A percentile compares a stretch with the other conserved stretches of the same genome.
Evolutionary conservation across 2,113 vertebrate species (phyloP).

Genomic region (Catagonus wagneri): DNA sequence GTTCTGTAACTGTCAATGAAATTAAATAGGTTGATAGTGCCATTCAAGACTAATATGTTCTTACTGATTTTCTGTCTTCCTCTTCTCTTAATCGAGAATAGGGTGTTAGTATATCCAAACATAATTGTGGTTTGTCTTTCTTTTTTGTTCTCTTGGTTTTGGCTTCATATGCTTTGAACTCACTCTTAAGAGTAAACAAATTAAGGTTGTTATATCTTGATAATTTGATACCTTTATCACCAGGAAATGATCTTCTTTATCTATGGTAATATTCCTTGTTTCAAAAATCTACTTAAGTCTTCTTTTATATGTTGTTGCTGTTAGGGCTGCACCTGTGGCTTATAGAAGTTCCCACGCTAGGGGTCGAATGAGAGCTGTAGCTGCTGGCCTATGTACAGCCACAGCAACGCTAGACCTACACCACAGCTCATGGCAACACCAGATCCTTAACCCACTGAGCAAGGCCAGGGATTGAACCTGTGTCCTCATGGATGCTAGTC

Average conservation of each 20-base stretch:
- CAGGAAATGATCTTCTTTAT: not conserved
- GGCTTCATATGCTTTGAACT: not conserved
- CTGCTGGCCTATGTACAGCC: too few species aligned
- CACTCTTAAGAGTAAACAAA: not conserved
- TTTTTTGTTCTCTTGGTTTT: not conserved
- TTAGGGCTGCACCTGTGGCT: too few species aligned
- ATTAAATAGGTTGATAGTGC: not conserved
- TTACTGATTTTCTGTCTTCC: not conserved
- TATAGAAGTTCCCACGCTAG: too few species aligned
- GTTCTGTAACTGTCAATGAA: not conserved
- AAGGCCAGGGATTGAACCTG: too few species aligned
- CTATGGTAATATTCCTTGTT: not conserved
- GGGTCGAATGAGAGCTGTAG: too few species aligned
- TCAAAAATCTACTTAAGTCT: not conserved
- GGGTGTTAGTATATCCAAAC: not conserved
- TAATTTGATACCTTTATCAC: not conserved
- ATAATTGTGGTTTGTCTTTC: not conserved
- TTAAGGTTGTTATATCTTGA: not conserved
- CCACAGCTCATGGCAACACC: too few species aligned
- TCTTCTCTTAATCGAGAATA: not conserved
- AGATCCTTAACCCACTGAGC: too few species aligned
- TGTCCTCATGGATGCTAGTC: too few species aligned
- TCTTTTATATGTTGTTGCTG: too few species aligned
- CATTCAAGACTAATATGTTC: not conserved
- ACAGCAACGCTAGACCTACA: too few species aligned